Conservation (phyloP, 2,797 vertebrate species). For the Anniella stebbinsi region DNA sequence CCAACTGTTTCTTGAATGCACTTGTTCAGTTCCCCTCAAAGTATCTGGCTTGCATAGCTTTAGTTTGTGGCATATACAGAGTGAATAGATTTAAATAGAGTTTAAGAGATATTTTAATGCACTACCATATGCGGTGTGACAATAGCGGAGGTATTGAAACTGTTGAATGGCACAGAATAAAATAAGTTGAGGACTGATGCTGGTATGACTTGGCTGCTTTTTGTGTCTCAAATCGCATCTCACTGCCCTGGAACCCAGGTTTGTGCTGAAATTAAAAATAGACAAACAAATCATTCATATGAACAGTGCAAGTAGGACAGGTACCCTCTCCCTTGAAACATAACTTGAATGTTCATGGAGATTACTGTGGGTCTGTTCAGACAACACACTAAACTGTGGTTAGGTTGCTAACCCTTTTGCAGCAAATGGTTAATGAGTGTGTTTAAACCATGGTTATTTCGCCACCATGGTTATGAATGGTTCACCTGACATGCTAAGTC, state of each 20-base stretch:
- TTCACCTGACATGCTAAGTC: too few relatives aligned
- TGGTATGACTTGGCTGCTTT: not conserved
- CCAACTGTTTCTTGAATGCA: not conserved
- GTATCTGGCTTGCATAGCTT: slow-evolving; percentile 18
- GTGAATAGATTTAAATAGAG: slow-evolving; percentile 18
- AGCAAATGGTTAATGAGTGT: too few relatives aligned
- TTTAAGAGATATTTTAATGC: not conserved
- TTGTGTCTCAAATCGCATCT: not conserved
- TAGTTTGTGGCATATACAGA: not conserved
- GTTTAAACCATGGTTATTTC: too few relatives aligned
- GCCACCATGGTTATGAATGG: too few relatives aligned
- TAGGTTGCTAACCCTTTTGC: too few relatives aligned
- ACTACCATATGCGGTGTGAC: not conserved
- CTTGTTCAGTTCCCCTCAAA: slow-evolving; percentile 35
- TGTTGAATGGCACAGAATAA: not conserved
- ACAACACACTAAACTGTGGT: too few relatives aligned
- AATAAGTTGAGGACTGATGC: not conserved
- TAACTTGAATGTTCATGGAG: not conserved
- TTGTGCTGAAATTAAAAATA: not conserved
- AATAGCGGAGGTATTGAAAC: not conserved
- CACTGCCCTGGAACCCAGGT: not conserved
- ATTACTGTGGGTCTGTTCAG: not conserved
- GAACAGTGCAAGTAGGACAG: not conserved
- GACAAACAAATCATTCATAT: not conserved
- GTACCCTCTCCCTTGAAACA: not conserved